Evolutionary conservation across 2,888 invertebrate genomes (phyloP), one percentile per base, ranked within the genome.

Genomic region (Drosophila rubida): DNA sequence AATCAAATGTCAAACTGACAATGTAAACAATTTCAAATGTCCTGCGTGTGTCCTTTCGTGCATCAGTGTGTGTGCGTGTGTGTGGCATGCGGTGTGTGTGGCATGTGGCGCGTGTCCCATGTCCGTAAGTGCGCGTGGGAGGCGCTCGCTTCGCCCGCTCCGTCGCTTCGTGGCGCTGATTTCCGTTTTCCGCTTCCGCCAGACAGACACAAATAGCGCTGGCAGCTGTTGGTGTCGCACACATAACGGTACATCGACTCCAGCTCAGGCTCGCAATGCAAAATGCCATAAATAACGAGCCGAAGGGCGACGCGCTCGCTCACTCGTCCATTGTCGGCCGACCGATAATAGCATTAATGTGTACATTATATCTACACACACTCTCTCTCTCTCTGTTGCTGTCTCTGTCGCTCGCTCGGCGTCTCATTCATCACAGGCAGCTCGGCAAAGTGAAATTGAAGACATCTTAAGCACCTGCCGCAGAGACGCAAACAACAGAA

Each of bases 1-100:
- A 86, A 86, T 80, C 80, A 81, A 81, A 81, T 86, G 87, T 81
- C 84, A 78, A 83, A 67, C 78, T 73, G 80, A 74, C 68, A 86
- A 80, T 81, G 80, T 83, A 73, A 81, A 86, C 86, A 81, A 80
- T 86, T 78, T 74, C 60, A 70, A 80, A 68, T 74, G 83, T 74
- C 53, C 62, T 57, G 48, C 55, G 55, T 2, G 30, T 11, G 30
- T 42, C 37, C 4, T 1, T 23, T 4, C 5, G 23, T 23, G 23
- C 5, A 5, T 23, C 4, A 45, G 37, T 30, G 66, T 50, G 23
- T 41, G 48, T 42, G 49, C 27, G 25, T 37, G 32, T 25, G 60
- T 44, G 19, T 44, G 32, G 13, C 23, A n/a, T 37, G 42, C 7
- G 16, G n/a, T 19, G 13, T 35, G 35, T 16, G 45, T 25, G 14